Evolutionary conservation across 2,797 vertebrate species (phyloP).

Genomic region (Austrolebias charrua): DNA sequence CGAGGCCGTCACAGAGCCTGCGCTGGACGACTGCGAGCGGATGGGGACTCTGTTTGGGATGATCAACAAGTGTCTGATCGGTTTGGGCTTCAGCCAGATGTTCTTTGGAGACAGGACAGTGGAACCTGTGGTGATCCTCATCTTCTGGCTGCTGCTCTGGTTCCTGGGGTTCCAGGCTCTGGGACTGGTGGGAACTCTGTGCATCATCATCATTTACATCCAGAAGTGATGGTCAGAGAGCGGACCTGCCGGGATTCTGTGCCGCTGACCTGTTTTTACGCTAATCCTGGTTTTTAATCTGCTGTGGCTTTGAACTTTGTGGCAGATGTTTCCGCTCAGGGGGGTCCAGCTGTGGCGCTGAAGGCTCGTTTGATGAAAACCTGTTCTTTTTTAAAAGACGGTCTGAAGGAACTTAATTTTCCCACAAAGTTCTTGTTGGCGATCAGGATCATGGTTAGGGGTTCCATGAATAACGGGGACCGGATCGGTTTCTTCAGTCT

Average conservation of each 20-base stretch:
- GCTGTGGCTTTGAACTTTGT: background rate
- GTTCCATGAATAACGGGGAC: too few relatives aligned
- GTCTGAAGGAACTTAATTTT: too few relatives aligned
- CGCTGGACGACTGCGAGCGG: slow-evolving; percentile 89
- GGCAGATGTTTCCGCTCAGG: background rate
- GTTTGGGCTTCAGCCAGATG: slow-evolving; percentile 91
- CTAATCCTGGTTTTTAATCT: background rate
- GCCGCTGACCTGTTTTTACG: background rate
- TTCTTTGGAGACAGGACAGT: slow-evolving; percentile 95
- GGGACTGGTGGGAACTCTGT: slow-evolving; percentile 92
- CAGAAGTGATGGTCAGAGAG: slow-evolving; percentile 77
- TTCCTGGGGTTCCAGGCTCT: slow-evolving; percentile 95
- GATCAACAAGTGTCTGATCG: slow-evolving; percentile 91
- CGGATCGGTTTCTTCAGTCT: too few relatives aligned
- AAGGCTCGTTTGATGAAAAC: background rate
- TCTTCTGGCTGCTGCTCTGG: slow-evolving; percentile 96
- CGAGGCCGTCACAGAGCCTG: slow-evolving; percentile 58
- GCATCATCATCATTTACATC: slow-evolving; percentile 96
- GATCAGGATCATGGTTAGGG: too few relatives aligned
- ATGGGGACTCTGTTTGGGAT: slow-evolving; percentile 96
- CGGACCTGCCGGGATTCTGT: background rate
- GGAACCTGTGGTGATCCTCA: slow-evolving; percentile 90
- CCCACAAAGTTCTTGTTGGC: too few relatives aligned
- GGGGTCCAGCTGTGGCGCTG: background rate
- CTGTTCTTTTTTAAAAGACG: too few relatives aligned